These are phyloP conservation scores for Ascidia mentula DNA, from an alignment of 23 tunicate species.

Conservation along the genomic window DNA sequence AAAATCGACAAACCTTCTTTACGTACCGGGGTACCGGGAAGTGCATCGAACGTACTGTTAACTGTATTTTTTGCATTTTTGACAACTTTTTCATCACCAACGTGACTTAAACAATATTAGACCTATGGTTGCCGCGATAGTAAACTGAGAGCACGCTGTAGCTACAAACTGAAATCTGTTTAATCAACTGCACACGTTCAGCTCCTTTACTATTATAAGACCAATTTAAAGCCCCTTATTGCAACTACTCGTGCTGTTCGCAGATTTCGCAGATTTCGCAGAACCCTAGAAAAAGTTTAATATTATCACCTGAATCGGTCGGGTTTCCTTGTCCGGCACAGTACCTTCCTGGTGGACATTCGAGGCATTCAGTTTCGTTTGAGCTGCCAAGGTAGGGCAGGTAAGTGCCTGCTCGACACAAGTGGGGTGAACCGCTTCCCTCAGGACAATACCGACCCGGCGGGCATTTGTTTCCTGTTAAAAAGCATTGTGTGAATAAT, in stretches of 20 bases:
- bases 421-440: slow-evolving; percentile 36
- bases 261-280: neutral
- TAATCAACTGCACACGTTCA: too few species aligned
- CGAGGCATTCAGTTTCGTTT: slow-evolving; percentile 50
- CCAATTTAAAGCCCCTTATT: too few species aligned
- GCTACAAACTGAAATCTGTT: too few species aligned
- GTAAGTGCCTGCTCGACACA: slow-evolving; percentile 81
- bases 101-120: too few species aligned
- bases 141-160: too few species aligned
- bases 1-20: too few species aligned
- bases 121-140: too few species aligned
- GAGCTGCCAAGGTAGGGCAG: slow-evolving; percentile 16
- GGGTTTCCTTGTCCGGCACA: slow-evolving; percentile 45
- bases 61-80: neutral
- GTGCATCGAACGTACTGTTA: neutral
- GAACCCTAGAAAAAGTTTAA: neutral
- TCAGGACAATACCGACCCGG: slow-evolving; percentile 57
- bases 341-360: slow-evolving; percentile 63
- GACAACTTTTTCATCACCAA: too few species aligned
- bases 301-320: neutral
- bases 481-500: neutral
- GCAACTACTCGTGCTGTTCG: too few species aligned
- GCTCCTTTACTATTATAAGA: too few species aligned
- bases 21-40: too few species aligned
- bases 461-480: slow-evolving; percentile 74